Evolutionary conservation across 2,888 invertebrate species (phyloP).

Genomic region (Ypsolopha sequella): DNA sequence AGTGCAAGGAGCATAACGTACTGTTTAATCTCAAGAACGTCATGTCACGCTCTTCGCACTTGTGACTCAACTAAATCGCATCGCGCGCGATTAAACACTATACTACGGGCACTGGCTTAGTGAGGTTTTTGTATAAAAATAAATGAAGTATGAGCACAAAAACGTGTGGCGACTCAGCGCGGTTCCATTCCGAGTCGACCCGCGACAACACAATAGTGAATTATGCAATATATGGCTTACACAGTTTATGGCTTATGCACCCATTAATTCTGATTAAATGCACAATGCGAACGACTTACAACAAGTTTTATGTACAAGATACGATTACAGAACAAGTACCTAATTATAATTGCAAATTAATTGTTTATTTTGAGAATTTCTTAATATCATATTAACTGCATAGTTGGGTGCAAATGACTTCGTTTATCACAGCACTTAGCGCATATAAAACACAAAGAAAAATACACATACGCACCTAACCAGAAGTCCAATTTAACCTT

Average conservation of each 20-base stretch:
- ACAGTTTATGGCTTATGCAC: constrained; percentile 44
- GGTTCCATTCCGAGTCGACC: constrained; percentile 1
- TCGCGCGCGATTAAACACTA: too few species aligned
- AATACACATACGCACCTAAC: constrained; percentile 22
- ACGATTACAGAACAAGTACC: neutral
- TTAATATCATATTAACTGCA: neutral
- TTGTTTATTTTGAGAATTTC: neutral
- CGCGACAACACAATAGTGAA: constrained; percentile 19
- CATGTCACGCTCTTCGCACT: too few species aligned
- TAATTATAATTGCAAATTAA: neutral
- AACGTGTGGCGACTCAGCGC: neutral
- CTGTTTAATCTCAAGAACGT: too few species aligned
- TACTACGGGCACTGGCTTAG: neutral
- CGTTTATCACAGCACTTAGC: constrained; percentile 47
- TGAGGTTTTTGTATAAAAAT: neutral
- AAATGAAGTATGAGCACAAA: neutral
- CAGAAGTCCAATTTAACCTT: constrained; percentile 10
- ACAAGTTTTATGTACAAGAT: neutral
- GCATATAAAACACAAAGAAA: constrained; percentile 33
- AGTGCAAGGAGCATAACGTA: too few species aligned
- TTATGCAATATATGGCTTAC: constrained; percentile 31
- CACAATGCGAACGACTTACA: constrained; percentile 16
- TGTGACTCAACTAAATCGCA: too few species aligned
- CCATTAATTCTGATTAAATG: constrained; percentile 20
- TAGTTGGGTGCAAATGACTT: constrained; percentile 31